phyloP scores from a whole-genome alignment of 1,140 invertebrate species.

The Melipona quadrifasciata region DNA sequence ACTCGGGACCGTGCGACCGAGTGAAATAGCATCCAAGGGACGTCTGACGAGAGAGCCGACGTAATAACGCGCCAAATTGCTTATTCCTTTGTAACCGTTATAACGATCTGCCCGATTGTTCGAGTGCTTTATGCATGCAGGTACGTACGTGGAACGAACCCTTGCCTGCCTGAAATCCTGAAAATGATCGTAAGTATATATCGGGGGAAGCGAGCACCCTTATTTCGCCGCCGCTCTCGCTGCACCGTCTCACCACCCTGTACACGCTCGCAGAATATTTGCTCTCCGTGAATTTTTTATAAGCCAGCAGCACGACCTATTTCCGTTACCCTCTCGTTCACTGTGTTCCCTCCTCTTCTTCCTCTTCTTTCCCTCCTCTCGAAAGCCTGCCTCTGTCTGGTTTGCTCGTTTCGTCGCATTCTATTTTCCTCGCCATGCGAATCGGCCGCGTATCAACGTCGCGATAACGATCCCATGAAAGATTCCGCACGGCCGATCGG shows the following conservation, averaged over 20 bases:
- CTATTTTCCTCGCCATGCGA: background rate
- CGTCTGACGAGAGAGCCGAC: no score
- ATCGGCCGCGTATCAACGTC: slow-evolving; percentile 3
- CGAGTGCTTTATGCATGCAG: background rate
- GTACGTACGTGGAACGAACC: background rate
- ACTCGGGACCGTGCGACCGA: no score
- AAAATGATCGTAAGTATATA: slow-evolving; percentile 14
- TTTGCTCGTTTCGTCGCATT: background rate
- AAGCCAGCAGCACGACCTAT: slow-evolving; percentile 39
- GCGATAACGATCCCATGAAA: slow-evolving; percentile 42
- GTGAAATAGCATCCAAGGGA: no score
- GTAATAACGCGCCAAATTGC: no score
- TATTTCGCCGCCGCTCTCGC: background rate
- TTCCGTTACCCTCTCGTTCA: slow-evolving; percentile 17
- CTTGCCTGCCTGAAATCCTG: background rate
- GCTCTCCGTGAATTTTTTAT: slow-evolving; percentile 66
- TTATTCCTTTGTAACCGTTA: background rate
- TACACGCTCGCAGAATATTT: slow-evolving; percentile 55
- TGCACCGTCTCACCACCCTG: slow-evolving; percentile 5
- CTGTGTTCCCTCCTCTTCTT: background rate
- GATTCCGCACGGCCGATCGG: slow-evolving; percentile 8
- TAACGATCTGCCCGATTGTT: background rate
- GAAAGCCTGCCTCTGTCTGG: no score
- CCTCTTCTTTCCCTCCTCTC: background rate
- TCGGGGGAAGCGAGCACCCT: background rate